Conservation (phyloP, 2,888 invertebrate species). For the Pyralis farinalis region DNA sequence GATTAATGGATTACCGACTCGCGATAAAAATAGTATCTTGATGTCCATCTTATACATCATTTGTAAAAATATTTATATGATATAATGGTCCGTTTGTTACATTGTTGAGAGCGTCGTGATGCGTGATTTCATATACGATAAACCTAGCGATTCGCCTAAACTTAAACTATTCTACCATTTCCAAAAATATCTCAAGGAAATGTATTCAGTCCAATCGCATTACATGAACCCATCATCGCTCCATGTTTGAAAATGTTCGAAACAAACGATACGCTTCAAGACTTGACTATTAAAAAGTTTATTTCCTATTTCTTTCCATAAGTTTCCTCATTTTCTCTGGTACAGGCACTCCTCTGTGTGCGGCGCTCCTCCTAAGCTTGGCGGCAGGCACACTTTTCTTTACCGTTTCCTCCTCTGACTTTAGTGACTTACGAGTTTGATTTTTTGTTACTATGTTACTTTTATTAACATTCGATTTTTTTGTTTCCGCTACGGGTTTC, state of each 20-base stretch:
- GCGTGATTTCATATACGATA: conserved; percentile 46
- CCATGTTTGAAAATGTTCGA: neutral
- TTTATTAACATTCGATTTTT: conserved; percentile 31
- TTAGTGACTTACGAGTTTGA: conserved; percentile 23
- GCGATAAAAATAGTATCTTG: conserved; percentile 47
- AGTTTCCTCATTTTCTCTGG: conserved; percentile 60
- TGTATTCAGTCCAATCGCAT: conserved; percentile 22
- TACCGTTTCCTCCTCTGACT: conserved; percentile 17
- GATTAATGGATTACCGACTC: conserved; percentile 46
- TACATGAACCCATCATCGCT: conserved; percentile 7
- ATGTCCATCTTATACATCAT: conserved; percentile 45
- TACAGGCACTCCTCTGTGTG: conserved; percentile 60
- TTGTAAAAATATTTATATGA: conserved; percentile 72
- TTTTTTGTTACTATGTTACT: conserved; percentile 21
- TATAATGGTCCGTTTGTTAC: conserved; percentile 71
- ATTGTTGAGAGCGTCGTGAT: conserved; percentile 56
- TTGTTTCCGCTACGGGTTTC: conserved; percentile 18
- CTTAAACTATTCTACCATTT: conserved; percentile 32
- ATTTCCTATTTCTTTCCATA: conserved; percentile 44
- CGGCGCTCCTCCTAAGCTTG: conserved; percentile 33
- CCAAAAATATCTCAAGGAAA: conserved; percentile 24
- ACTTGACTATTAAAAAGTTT: conserved; percentile 6
- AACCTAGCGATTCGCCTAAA: conserved; percentile 47
- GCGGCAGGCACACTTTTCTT: conserved; percentile 21
- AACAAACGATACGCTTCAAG: neutral